Percentiles rank a stretch among this genome's conserved stretches.
phyloP scores from a whole-genome alignment of 2,888 invertebrate species.

The Mesoligia furuncula region DNA sequence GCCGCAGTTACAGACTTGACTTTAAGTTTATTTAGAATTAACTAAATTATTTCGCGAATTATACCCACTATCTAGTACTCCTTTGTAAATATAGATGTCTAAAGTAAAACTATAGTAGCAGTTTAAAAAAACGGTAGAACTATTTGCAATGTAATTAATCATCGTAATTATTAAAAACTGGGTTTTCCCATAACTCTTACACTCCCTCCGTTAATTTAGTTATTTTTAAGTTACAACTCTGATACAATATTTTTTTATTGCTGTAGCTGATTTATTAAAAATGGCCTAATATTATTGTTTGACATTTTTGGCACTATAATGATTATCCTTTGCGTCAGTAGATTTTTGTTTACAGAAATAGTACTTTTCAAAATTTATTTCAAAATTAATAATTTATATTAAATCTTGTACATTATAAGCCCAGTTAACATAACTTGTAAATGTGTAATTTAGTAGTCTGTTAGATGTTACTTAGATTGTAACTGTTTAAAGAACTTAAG shows the following conservation, averaged over 20 bases:
- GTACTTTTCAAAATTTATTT: slow-evolving; percentile 57
- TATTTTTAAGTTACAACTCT: slow-evolving; percentile 72
- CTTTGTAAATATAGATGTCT: slow-evolving; percentile 85
- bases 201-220: slow-evolving; percentile 77
- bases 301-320: slow-evolving; percentile 42
- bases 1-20: slow-evolving; percentile 38
- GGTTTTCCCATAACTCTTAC: slow-evolving; percentile 69
- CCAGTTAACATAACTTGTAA: slow-evolving; percentile 86
- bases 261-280: slow-evolving; percentile 30
- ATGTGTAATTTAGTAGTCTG: slow-evolving; percentile 88
- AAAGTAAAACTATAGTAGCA: slow-evolving; percentile 69
- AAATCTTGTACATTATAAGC: slow-evolving; percentile 71
- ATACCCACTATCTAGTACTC: slow-evolving; percentile 78
- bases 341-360: slow-evolving; percentile 23
- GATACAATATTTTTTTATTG: slow-evolving; percentile 30
- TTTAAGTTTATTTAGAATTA: slow-evolving; percentile 62
- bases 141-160: slow-evolving; percentile 62
- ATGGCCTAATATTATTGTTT: slow-evolving; percentile 62
- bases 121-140: slow-evolving; percentile 58
- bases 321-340: slow-evolving; percentile 31
- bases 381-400: slow-evolving; percentile 24
- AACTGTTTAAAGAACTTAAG: slow-evolving; percentile 81
- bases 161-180: slow-evolving; percentile 66
- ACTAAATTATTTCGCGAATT: slow-evolving; percentile 89
- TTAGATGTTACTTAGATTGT: slow-evolving; percentile 89